Evolutionary conservation across 2,113 vertebrate species (phyloP).

Genomic region (Microcebus griseorufus): DNA sequence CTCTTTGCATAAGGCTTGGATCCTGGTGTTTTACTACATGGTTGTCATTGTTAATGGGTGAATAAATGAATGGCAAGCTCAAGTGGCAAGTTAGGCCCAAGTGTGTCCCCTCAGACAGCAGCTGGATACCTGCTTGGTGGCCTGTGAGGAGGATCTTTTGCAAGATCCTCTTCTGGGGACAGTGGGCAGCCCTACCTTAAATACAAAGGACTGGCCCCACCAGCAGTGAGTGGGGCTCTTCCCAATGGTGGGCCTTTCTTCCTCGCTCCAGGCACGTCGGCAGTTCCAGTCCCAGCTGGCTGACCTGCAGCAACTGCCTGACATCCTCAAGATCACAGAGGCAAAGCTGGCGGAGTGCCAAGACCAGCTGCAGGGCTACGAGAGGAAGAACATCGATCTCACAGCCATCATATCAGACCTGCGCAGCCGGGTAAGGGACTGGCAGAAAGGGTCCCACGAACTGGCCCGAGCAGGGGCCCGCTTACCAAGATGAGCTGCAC

Average conservation of each 20-base stretch:
- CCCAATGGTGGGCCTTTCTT: neutral
- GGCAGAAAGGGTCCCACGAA: slow-evolving; percentile 78
- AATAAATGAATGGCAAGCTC: neutral
- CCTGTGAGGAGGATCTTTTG: neutral
- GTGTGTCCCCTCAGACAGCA: neutral
- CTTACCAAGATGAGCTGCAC: slow-evolving; percentile 72
- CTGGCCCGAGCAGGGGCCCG: slow-evolving; percentile 43
- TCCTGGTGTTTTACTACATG: neutral
- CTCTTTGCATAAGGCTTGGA: neutral
- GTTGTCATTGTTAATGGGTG: neutral
- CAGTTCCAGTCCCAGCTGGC: slow-evolving; percentile 88
- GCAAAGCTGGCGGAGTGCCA: slow-evolving; percentile 90
- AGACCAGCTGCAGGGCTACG: slow-evolving; percentile 87
- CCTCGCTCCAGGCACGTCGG: slow-evolving; percentile 79
- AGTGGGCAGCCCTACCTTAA: neutral
- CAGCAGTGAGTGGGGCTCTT: rapidly evolving
- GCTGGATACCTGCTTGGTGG: neutral
- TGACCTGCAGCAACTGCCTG: slow-evolving; percentile 92
- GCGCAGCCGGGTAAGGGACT: slow-evolving; percentile 91
- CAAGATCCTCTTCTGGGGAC: neutral
- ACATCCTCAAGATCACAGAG: slow-evolving; percentile 88
- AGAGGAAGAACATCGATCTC: slow-evolving; percentile 90
- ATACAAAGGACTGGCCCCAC: neutral
- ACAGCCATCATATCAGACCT: slow-evolving; percentile 89
- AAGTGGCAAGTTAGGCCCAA: neutral